Percentiles rank a stretch among this genome's conserved stretches.
phyloP scores from a whole-genome alignment of 1,140 invertebrate genomes.

The Camponotus pennsylvanicus region DNA sequence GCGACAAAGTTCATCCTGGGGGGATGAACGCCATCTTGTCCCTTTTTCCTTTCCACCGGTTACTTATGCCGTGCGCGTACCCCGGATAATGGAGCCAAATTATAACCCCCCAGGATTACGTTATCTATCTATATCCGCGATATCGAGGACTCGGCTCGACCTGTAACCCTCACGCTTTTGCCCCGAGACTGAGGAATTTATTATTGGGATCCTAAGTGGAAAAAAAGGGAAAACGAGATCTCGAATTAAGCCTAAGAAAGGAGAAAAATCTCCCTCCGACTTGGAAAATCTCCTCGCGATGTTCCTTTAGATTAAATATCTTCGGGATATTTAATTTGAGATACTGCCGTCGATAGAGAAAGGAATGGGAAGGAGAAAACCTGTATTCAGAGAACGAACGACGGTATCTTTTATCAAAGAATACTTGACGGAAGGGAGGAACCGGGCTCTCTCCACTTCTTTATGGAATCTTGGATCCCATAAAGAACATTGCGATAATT shows the following conservation, averaged over 20 bases:
- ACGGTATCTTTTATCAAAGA: background rate
- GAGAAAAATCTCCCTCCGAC: background rate
- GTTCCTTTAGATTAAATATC: slow-evolving; percentile 36
- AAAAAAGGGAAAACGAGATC: slow-evolving; percentile 14
- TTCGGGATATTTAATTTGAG: slow-evolving; percentile 33
- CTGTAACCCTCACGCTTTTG: slow-evolving; percentile 35
- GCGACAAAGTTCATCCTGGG: slow-evolving; percentile 7
- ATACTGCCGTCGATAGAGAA: slow-evolving; percentile 12
- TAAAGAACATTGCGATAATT: background rate
- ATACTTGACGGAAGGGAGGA: background rate
- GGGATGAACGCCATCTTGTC: slow-evolving; percentile 24
- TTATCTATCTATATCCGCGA: slow-evolving; percentile 70
- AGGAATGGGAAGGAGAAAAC: background rate
- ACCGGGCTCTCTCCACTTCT: background rate
- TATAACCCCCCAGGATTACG: slow-evolving; percentile 71
- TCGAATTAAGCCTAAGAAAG: background rate
- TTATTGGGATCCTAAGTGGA: slow-evolving; percentile 3
- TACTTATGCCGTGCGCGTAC: slow-evolving; percentile 68
- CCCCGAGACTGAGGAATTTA: slow-evolving; percentile 43
- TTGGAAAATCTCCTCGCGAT: background rate
- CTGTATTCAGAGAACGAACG: background rate
- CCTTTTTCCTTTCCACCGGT: slow-evolving; percentile 21
- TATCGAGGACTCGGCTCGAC: slow-evolving; percentile 48
- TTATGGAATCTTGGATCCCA: background rate
- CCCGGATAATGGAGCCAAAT: slow-evolving; percentile 69